Base-by-base conservation (phyloP, 2,797 vertebrate genomes). In the Molothrus aeneus region DNA sequence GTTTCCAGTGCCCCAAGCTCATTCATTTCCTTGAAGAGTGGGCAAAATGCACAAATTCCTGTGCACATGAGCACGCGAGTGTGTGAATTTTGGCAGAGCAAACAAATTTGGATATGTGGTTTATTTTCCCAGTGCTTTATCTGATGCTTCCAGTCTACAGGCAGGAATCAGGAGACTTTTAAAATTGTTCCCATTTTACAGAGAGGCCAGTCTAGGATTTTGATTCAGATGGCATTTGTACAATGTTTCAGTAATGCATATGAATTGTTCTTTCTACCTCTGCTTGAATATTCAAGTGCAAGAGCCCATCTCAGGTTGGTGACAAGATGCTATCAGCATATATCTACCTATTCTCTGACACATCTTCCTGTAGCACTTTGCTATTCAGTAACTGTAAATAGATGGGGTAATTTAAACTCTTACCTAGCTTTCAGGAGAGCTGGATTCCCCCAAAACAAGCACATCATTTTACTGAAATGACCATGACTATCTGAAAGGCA, bases 331-430 rank as follows among this genome's bases (percentile, higher is more conserved):
- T 82, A 40, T 88, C 64, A 79, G 29, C 18, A 20, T 80, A 72
- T 66, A 53, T 83, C 80, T 74, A 28, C 34, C 34, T 79, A 28
- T 80, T 86, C 74, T 51, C 51, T 84, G 51, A 57, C 57, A 60
- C 8, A 31, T 50, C 65, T 91, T 91, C 63, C n/a, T 88, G n/a
- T 25, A 72, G 51, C 64, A 84, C 28, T 93, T 84, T 90, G 40
- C 64, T 85, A 31, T 59, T 75, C 77, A 73, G 29, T 86, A 75
- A 53, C 73, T 60, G 38, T 73, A 93, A 94, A 93, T 80, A 80
- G 38, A 70, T 47, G 64, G 50, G 60, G 64, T 86, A 77, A 92
- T 92, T 93, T 75, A 78, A 88, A 78, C 64, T 38, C 48, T 86
- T 57, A 70, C 66, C 20, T 63, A 50, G 63, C 12, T 3, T 90